A percentile compares a stretch with the other conserved stretches of the same genome.
These are phyloP conservation scores for Spodoptera exigua DNA, from an alignment of 2,888 invertebrate genomes.

Conservation along the genomic window DNA sequence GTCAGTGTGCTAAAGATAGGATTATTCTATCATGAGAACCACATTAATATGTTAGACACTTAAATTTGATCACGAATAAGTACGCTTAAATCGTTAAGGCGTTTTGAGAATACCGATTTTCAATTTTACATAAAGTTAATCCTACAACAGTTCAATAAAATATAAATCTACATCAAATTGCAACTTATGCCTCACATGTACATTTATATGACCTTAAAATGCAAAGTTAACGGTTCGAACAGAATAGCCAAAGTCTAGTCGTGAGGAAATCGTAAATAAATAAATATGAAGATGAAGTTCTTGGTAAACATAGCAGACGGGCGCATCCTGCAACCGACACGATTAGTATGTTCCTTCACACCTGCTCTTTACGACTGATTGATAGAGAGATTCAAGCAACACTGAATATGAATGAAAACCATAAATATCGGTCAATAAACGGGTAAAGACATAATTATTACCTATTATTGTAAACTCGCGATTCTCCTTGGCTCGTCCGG, in stretches of 20 bases:
- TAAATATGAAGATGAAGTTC: slow-evolving; percentile 16
- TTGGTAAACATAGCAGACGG: slow-evolving; percentile 29
- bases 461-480: not conserved
- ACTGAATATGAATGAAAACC: slow-evolving; percentile 5
- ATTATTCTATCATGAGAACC: not conserved
- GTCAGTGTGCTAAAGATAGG: not conserved
- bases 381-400: slow-evolving; percentile 9
- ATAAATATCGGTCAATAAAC: not conserved
- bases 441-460: slow-evolving; percentile 1
- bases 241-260: slow-evolving; percentile 13
- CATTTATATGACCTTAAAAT: not conserved
- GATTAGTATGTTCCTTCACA: slow-evolving; percentile 27
- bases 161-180: too few species aligned
- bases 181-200: too few species aligned
- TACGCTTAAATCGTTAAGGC: too few species aligned
- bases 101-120: too few species aligned
- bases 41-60: not conserved
- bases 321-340: slow-evolving; percentile 23
- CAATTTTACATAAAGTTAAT: too few species aligned
- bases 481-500: too few species aligned
- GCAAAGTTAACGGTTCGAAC: slow-evolving; percentile 1
- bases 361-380: slow-evolving; percentile 35
- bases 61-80: too few species aligned
- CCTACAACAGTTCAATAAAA: too few species aligned
- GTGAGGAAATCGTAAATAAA: slow-evolving; percentile 10